Base-by-base conservation (phyloP, 2,113 vertebrate genomes). In the Tenrec ecaudatus region DNA sequence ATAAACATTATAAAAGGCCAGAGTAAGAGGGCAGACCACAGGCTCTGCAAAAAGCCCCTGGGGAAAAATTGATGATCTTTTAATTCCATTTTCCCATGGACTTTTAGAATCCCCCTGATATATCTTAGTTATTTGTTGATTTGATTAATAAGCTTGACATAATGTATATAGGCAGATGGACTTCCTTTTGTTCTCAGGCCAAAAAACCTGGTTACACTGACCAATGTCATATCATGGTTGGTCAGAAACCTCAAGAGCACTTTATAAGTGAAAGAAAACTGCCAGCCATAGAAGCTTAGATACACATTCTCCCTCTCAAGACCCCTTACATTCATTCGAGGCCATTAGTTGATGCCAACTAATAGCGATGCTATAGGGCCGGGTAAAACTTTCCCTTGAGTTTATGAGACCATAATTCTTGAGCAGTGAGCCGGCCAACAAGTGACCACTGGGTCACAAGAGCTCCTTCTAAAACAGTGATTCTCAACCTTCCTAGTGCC, bases 251-350 rank as follows among this genome's bases (percentile, higher is more conserved):
- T 66, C 40, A 57, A 68, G 95, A 77, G 10, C 10, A 86, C 60
- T 27, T 87, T 31, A 47, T 58, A 33, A 22, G 75, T 86, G 57
- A 91, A 76, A 93, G 20, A 4, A 85, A 93, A 77, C 53, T 60
- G 25, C 23, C 9, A 82, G 58, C 29, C 43, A 68, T 8, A 81
- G 43, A 90, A 64, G 58, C 8, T 29, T 82, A 68, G 29, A 81
- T 47, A 33, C 10, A 1, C 2, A n/a, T 11, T 75, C 93, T 69
- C 80, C 29, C 29, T 40, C 20, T 87, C 86, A 68, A 68, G 23
- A 71, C 20, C 12, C 4, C 47, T 53, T 53, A 14, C 12, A 53
- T 14, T 53, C 47, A 53, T 53, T 10, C 47, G 11, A 8, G 47
- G 47, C 47, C 47, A 53, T 53, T 10, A 53, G 47, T 53, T 53